Evolutionary conservation across 53 echinoderm and acorn worm species (phyloP).

Genomic region (Hippasteria phrygiana): DNA sequence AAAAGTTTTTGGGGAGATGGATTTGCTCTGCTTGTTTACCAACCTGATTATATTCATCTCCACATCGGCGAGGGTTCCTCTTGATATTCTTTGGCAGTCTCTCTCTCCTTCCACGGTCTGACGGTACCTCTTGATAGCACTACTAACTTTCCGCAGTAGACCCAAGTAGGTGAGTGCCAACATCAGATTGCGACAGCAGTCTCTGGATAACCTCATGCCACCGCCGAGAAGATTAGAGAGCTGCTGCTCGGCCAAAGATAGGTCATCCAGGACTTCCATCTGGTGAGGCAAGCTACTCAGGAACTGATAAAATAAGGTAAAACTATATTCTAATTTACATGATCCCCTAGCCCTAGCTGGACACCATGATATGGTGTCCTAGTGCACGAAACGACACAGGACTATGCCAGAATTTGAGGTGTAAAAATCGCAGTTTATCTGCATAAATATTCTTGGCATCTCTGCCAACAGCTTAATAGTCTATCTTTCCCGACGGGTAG

Average conservation of each 20-base stretch:
- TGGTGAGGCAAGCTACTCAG: conserved; percentile 66
- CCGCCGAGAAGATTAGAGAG: conserved; percentile 74
- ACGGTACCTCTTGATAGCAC: conserved; percentile 47
- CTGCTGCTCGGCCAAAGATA: conserved; percentile 61
- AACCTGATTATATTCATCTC: conserved; percentile 50
- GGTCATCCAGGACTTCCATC: conserved; percentile 56
- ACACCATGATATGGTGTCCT: too few relatives aligned
- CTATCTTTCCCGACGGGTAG: too few relatives aligned
- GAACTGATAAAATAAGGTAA: conserved; percentile 39
- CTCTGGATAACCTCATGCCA: conserved; percentile 30
- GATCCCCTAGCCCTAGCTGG: too few relatives aligned
- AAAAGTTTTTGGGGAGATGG: not conserved
- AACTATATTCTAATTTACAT: too few relatives aligned
- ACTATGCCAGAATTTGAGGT: too few relatives aligned
- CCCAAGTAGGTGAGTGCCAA: conserved; percentile 54
- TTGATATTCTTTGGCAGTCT: conserved; percentile 16
- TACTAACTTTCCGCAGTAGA: conserved; percentile 42
- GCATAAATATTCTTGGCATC: too few relatives aligned
- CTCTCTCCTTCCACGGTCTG: conserved; percentile 31
- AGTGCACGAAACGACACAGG: too few relatives aligned
- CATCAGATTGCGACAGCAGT: conserved; percentile 22
- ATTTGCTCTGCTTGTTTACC: not conserved
- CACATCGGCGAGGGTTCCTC: conserved; percentile 47
- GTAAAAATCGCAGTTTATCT: too few relatives aligned
- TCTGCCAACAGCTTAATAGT: too few relatives aligned